Percentiles rank a stretch among this genome's conserved stretches.
phyloP scores from a whole-genome alignment of 2,113 vertebrate species.

The Kobus ellipsiprymnus region DNA sequence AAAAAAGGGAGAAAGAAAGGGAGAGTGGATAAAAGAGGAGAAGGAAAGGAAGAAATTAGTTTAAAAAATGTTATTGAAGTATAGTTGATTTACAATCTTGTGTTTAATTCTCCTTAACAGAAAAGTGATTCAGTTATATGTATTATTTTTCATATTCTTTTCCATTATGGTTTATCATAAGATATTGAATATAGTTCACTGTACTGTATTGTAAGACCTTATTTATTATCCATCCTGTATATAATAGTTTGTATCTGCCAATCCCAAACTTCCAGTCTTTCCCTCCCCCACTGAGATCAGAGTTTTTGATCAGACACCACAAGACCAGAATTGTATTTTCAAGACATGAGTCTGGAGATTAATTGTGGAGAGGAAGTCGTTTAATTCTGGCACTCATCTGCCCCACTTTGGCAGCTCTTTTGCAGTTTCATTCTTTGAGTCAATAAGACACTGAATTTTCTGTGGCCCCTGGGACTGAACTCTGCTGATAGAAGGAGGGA shows the following conservation, averaged over 20 bases:
- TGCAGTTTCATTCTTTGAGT: neutral
- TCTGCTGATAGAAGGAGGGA: neutral
- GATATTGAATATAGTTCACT: neutral
- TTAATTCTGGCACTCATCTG: neutral
- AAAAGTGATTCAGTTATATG: neutral
- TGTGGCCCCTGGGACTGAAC: neutral
- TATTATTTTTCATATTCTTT: neutral
- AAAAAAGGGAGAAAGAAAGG: neutral
- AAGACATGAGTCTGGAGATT: neutral
- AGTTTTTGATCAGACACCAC: neutral
- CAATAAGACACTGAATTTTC: neutral
- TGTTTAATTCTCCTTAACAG: neutral
- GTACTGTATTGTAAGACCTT: neutral
- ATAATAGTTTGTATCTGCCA: neutral
- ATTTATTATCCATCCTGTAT: neutral
- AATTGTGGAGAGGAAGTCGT: neutral
- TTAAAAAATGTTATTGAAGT: neutral
- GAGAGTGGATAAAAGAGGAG: neutral
- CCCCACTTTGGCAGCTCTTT: neutral
- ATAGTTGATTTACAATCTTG: neutral
- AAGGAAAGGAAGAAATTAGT: neutral
- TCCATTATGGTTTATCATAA: neutral
- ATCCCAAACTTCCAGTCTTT: neutral
- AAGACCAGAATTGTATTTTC: neutral
- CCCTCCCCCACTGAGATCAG: neutral